phyloP scores from a whole-genome alignment of 2,888 invertebrate genomes.

The Chaitophorus viminalis region DNA sequence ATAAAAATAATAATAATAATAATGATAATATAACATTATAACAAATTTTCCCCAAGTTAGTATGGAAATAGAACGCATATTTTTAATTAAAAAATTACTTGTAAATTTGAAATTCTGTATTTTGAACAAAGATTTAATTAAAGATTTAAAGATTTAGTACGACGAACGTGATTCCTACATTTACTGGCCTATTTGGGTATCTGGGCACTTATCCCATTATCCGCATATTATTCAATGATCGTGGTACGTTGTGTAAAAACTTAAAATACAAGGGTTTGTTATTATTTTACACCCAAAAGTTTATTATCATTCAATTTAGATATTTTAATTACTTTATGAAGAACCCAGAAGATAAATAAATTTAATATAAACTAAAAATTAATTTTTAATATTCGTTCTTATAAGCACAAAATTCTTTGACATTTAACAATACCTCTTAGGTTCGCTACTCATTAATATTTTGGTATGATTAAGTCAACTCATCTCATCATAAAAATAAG shows the following conservation, averaged over 20 bases:
- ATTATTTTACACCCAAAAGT: neutral
- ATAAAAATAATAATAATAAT: no score
- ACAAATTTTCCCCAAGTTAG: neutral
- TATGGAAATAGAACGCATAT: neutral
- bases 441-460: neutral
- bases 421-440: no score
- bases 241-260: constrained; percentile 3
- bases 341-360: neutral
- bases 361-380: neutral
- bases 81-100: constrained; percentile 28
- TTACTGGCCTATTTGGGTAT: constrained; percentile 22
- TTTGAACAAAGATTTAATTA: constrained; percentile 28
- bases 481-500: constrained; percentile 6
- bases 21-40: neutral
- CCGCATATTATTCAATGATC: neutral
- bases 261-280: neutral
- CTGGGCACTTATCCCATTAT: constrained; percentile 20
- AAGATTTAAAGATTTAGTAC: constrained; percentile 20
- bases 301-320: constrained; percentile 26
- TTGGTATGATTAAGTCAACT: neutral
- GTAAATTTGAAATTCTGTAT: constrained; percentile 18
- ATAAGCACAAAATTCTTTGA: neutral
- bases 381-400: neutral
- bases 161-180: constrained; percentile 23
- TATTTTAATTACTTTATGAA: constrained; percentile 30